These are phyloP conservation scores for Protonibea diacanthus DNA, from an alignment of 2,797 vertebrate species.

Conservation along the genomic window DNA sequence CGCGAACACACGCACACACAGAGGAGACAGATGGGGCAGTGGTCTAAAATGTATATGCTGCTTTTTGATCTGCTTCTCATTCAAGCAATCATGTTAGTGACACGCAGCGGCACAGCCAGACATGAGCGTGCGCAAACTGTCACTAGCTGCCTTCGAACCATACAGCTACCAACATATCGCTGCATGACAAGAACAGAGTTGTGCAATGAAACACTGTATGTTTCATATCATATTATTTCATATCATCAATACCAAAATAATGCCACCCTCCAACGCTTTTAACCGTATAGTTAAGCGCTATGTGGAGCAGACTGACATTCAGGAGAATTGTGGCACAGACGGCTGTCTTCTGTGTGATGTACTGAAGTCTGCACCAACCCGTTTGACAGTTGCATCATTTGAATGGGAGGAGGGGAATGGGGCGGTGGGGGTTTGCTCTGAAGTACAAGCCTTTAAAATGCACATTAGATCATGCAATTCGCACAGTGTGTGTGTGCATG, in stretches of 20 bases:
- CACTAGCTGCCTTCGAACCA: constrained; percentile 51
- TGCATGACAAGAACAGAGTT: constrained; percentile 10
- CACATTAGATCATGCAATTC: constrained; percentile 55
- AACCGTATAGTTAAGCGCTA: constrained; percentile 42
- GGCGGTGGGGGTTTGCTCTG: constrained; percentile 54
- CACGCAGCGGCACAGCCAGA: constrained; percentile 58
- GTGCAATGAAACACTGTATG: constrained; percentile 47
- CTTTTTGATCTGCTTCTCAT: constrained; percentile 69
- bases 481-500: constrained; percentile 17
- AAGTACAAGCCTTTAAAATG: constrained; percentile 72
- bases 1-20: constrained; percentile 29
- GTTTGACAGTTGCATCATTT: constrained; percentile 75
- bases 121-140: constrained; percentile 59
- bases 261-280: constrained; percentile 28
- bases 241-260: constrained; percentile 39
- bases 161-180: constrained; percentile 21
- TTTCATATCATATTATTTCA: constrained; percentile 53
- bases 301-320: constrained; percentile 53
- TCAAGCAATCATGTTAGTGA: constrained; percentile 70
- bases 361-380: constrained; percentile 58
- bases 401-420: constrained; percentile 35
- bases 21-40: constrained; percentile 42
- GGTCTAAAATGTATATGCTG: constrained; percentile 67
- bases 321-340: constrained; percentile 52
- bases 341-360: constrained; percentile 64